Evolutionary conservation across 2,888 invertebrate species (phyloP).

Genomic region (Panzeria rudis): DNA sequence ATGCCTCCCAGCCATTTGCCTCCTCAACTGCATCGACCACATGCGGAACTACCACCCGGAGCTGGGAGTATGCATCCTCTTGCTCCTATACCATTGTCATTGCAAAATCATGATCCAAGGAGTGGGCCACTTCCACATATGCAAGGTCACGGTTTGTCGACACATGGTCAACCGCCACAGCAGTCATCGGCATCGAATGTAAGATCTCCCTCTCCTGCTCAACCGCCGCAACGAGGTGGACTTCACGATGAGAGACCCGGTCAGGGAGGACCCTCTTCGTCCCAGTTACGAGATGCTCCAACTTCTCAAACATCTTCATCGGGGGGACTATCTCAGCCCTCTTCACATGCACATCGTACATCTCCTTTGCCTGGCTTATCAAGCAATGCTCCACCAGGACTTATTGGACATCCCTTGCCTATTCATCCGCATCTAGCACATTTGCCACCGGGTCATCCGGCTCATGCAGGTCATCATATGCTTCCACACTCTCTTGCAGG

Average conservation of each 20-base stretch:
- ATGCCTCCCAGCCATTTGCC: slow-evolving; percentile 78
- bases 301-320: slow-evolving; percentile 77
- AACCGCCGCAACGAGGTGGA: slow-evolving; percentile 77
- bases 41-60: slow-evolving; percentile 81
- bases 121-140: slow-evolving; percentile 76
- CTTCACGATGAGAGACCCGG: slow-evolving; percentile 77
- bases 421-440: slow-evolving; percentile 82
- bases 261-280: slow-evolving; percentile 61
- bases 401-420: slow-evolving; percentile 83
- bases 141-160: slow-evolving; percentile 61
- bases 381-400: slow-evolving; percentile 78
- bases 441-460: slow-evolving; percentile 80
- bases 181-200: slow-evolving; percentile 76
- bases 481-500: slow-evolving; percentile 81
- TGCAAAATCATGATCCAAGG: slow-evolving; percentile 79
- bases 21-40: slow-evolving; percentile 82
- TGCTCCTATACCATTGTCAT: slow-evolving; percentile 80
- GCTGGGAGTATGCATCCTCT: slow-evolving; percentile 82
- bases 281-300: slow-evolving; percentile 76
- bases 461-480: slow-evolving; percentile 83
- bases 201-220: slow-evolving; percentile 82
- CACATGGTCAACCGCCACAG: slow-evolving; percentile 78
- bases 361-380: slow-evolving; percentile 82
- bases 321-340: slow-evolving; percentile 77
- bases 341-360: slow-evolving; percentile 80